phyloP scores from a whole-genome alignment of 2,113 vertebrate species.

The Microcebus griseorufus region DNA sequence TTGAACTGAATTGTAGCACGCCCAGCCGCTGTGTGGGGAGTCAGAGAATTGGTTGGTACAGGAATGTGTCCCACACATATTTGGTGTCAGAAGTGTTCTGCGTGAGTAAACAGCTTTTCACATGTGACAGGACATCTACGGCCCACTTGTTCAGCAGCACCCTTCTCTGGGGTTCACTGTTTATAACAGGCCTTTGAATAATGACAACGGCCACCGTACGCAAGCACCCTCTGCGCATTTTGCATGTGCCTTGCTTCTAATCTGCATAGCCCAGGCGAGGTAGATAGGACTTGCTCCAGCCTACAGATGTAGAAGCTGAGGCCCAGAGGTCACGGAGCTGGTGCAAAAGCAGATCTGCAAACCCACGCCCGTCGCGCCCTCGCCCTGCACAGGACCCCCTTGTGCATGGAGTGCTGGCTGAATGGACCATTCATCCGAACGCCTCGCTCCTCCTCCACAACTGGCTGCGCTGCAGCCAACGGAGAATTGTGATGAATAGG shows the following conservation, averaged over 20 bases:
- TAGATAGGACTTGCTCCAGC: background rate
- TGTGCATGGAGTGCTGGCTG: too few relatives aligned
- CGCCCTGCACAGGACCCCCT: too few relatives aligned
- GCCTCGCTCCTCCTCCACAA: background rate
- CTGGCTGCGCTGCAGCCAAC: background rate
- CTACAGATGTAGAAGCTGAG: background rate
- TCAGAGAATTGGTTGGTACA: background rate
- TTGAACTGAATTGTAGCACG: too few relatives aligned
- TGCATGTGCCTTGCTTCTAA: background rate
- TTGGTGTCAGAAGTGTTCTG: background rate
- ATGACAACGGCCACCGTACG: background rate
- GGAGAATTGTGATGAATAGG: background rate
- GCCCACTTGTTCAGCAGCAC: background rate
- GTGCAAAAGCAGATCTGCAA: background rate
- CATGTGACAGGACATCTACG: too few relatives aligned
- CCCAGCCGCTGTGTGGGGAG: too few relatives aligned
- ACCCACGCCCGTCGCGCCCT: background rate
- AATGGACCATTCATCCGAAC: background rate
- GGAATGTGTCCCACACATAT: background rate
- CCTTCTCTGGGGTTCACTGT: background rate
- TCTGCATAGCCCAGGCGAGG: background rate
- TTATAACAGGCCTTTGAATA: background rate
- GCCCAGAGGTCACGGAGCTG: background rate
- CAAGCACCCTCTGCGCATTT: background rate
- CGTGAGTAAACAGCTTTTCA: background rate